Conservation (phyloP, 2,797 vertebrate genomes). For the Leuciscus waleckii region DNA sequence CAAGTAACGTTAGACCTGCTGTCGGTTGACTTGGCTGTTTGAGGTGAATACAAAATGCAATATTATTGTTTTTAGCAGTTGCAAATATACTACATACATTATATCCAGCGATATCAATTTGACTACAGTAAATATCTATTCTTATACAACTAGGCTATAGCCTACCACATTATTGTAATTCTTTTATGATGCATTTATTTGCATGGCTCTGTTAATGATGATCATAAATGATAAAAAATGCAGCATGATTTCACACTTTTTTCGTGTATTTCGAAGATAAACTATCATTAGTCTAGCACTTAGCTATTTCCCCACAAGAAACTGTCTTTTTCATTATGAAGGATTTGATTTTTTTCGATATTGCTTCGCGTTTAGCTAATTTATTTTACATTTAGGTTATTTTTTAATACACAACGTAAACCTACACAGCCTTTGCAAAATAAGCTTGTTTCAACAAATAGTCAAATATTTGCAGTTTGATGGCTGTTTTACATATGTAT, state of each 20-base stretch:
- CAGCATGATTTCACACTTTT: neutral
- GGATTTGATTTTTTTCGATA: neutral
- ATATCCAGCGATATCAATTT: neutral
- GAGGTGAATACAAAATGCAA: neutral
- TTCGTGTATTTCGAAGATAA: neutral
- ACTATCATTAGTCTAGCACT: neutral
- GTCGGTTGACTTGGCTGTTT: neutral
- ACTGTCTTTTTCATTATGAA: neutral
- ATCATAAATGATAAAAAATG: neutral
- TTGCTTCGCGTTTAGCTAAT: neutral
- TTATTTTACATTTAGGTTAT: no score
- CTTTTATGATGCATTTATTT: neutral
- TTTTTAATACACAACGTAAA: neutral
- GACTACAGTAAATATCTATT: neutral
- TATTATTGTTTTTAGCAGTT: neutral
- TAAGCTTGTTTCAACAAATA: constrained; percentile 3
- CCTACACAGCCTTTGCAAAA: neutral
- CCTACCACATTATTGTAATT: neutral
- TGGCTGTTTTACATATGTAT: constrained; percentile 24
- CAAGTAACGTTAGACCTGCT: neutral
- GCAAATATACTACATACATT: neutral
- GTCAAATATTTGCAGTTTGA: neutral
- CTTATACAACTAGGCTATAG: neutral
- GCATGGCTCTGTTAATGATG: neutral
- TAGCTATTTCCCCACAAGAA: neutral